Base-by-base conservation (phyloP, 1,140 invertebrate species). In the Ephestia elutella region DNA sequence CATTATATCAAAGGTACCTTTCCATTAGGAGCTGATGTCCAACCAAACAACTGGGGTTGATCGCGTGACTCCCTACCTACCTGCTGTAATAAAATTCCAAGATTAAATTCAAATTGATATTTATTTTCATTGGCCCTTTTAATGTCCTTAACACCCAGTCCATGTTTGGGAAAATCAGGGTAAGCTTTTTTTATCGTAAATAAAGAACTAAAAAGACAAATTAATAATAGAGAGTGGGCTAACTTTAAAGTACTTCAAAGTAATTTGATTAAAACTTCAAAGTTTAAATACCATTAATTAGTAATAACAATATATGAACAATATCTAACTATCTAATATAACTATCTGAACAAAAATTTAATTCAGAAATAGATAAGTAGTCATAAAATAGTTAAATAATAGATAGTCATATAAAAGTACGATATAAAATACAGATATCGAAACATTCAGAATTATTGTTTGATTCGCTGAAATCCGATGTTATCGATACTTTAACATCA, bases 51-150 rank as follows among this genome's bases (percentile, higher is more conserved):
- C 38, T 17, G 10, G 38, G 38, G 13, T 44, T 44, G 38, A 44
- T 44, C 38, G 38, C 38, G 38, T 44, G 38, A 44, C 38, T 17
- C 13, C 13, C 38, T 44, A 2, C 38, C 13, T 17, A 44, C 38
- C 38, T n/a, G n/a, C n/a, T n/a, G n/a, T 44, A 44, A 44, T 44
- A 44, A 44, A 44, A 48, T 11, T 15, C 13, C 35, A 25, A 60
- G 59, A 55, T 60, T 60, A 55, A 53, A 55, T 35, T 35, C n/a
- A 28, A 60, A 60, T 60, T 60, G 51, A 60, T 60, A 54, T 60
- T 60, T 55, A 60, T 60, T 54, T 25, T 44, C 51, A 28, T 49
- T 18, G 38, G 30, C 13, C 19, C 13, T 20, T 54, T 15, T 44
- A 44, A 44, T 44, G 38, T 17, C n/a, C n/a, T 15, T 15, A 44